These are phyloP conservation scores for Holacanthus passer DNA, from an alignment of 2,113 vertebrate species.

Conservation along the genomic window DNA sequence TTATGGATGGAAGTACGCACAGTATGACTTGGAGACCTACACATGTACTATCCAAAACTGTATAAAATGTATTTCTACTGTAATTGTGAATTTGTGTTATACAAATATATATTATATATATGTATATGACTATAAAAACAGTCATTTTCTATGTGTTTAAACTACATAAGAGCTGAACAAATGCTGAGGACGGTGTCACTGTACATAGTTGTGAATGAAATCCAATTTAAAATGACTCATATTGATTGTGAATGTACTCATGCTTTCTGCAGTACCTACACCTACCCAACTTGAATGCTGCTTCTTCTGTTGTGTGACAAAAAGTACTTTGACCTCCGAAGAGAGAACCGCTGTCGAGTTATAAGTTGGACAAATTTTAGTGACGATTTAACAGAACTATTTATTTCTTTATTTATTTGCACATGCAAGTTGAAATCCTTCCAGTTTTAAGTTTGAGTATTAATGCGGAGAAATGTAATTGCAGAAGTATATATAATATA, in stretches of 20 bases:
- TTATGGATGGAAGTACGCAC: slow-evolving; percentile 82
- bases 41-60: slow-evolving; percentile 89
- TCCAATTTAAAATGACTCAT: slow-evolving; percentile 91
- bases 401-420: slow-evolving; percentile 89
- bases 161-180: slow-evolving; percentile 82
- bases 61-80: slow-evolving; percentile 98
- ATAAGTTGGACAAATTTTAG: slow-evolving; percentile 86
- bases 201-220: slow-evolving; percentile 97
- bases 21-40: slow-evolving; percentile 87
- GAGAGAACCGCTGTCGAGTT: slow-evolving; percentile 85
- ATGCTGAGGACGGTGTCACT: slow-evolving; percentile 84
- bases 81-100: slow-evolving; percentile 98
- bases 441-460: slow-evolving; percentile 88
- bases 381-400: slow-evolving; percentile 85
- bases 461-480: slow-evolving; percentile 87
- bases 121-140: slow-evolving; percentile 89
- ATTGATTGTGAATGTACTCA: slow-evolving; percentile 98
- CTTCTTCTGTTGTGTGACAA: slow-evolving; percentile 94
- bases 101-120: slow-evolving; percentile 92
- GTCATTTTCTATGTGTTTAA: slow-evolving; percentile 99
- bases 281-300: slow-evolving; percentile 94
- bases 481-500: slow-evolving; percentile 86
- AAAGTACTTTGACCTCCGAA: slow-evolving; percentile 88
- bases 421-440: slow-evolving; percentile 91
- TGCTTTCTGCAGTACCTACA: slow-evolving; percentile 93